Conservation (phyloP, 64 coral and sea anemone species). For the Montipora foliosa region DNA sequence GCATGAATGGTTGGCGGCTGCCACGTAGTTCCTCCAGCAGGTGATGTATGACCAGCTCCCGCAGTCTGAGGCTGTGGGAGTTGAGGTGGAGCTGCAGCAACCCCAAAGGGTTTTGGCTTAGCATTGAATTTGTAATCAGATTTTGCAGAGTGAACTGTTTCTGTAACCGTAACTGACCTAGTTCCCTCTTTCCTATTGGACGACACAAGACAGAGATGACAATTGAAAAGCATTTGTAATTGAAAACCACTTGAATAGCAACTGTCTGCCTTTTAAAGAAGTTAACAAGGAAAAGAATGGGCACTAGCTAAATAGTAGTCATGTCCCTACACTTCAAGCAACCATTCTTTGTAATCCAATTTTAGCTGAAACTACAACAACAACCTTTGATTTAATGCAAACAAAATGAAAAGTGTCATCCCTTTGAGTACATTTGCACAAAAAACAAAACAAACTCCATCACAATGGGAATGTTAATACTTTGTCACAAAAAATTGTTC, state of each 20-base stretch:
- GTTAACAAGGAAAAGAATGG: too few relatives aligned
- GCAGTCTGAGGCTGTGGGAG: constrained; percentile 36
- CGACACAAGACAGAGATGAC: neutral
- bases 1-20: constrained; percentile 16
- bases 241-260: too few relatives aligned
- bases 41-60: constrained; percentile 40
- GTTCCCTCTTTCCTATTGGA: constrained; percentile 1
- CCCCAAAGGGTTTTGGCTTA: constrained; percentile 92
- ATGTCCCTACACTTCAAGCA: too few relatives aligned
- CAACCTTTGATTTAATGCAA: neutral
- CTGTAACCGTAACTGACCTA: constrained; percentile 54
- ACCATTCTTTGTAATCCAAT: too few relatives aligned
- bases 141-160: constrained; percentile 77
- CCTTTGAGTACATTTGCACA: neutral
- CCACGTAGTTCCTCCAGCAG: constrained; percentile 56
- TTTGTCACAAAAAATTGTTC: neutral
- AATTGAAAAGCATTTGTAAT: neutral
- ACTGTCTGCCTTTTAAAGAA: too few relatives aligned
- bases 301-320: too few relatives aligned
- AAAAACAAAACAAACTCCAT: neutral
- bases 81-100: constrained; percentile 38
- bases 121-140: constrained; percentile 98
- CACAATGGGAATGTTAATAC: neutral
- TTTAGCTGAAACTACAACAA: neutral
- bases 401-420: neutral